Base-by-base conservation (phyloP, 1,140 invertebrate genomes). In the Drosophila malerkotliana region DNA sequence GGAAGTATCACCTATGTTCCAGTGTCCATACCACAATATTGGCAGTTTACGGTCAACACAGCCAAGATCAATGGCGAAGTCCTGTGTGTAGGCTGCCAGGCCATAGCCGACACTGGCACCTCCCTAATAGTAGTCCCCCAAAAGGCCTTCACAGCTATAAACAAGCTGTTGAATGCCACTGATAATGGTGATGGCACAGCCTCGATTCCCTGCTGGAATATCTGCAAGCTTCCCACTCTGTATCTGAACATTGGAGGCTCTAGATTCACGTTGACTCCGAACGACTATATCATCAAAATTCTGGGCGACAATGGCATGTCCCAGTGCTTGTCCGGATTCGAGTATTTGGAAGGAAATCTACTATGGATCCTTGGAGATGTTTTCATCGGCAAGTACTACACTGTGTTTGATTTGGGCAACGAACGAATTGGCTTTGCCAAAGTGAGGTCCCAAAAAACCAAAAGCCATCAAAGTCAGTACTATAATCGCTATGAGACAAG, bases 1-100 rank as follows among this genome's bases (percentile, higher is more conserved):
- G 98, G 98, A 18, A 94, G 97, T 66, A 96, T 99, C 90, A 98
- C 96, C 12, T 99, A 98, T 92, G 93, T 98, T 44, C 94, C 95
- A 51, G 96, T 99, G 0, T 94, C 95, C 72, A 93, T 94, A 53
- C 94, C 97, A 93, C 96, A 95, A 28, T 99, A 99, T 92, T 99
- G 98, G 98, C 98, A 99, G 93, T 99, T 99, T 92, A 94, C 93
- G 80, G 96, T 99, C 95, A 97, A 47, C 44, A 98, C 82, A 93
- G 93, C 28, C 88, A 97, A n/a, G 66, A 75, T 55, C 92, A 97
- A 57, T 92, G 92, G 45, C 92, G 92, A 0, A 87, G 93, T 73
- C 2, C 94, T 96, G 92, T 24, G 90, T 92, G 78, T 1, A 1
- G 4, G 39, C 4, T 95, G 94, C 77, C 90, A 94, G 81, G 95